These are phyloP conservation scores for Drosophila virilis DNA, from an alignment of 1,140 invertebrate genomes.

Conservation along the genomic window DNA sequence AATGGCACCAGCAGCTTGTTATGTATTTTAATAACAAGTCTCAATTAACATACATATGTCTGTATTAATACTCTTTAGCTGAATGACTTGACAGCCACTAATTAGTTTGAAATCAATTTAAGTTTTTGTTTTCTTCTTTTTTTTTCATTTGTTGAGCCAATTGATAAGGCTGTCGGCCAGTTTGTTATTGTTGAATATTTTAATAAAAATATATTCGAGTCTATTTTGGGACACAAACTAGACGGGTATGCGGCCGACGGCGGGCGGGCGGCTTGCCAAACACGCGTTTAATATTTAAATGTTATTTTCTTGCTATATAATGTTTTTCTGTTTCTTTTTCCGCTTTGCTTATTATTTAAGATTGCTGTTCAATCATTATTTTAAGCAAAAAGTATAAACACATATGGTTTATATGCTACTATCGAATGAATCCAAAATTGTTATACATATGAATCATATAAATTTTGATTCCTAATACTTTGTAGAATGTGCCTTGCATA, in stretches of 20 bases:
- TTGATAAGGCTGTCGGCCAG: slow-evolving; percentile 45
- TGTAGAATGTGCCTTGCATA: too few species aligned
- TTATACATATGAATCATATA: too few species aligned
- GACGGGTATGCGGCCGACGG: background rate
- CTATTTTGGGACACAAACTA: slow-evolving; percentile 18
- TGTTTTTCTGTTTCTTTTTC: background rate
- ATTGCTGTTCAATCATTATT: too few species aligned
- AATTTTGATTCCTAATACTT: too few species aligned
- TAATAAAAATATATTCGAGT: slow-evolving; percentile 38
- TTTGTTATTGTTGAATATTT: slow-evolving; percentile 34
- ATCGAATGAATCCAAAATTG: too few species aligned
- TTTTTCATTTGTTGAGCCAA: slow-evolving; percentile 8
- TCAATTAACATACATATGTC: slow-evolving; percentile 61
- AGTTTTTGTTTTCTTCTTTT: slow-evolving; percentile 20
- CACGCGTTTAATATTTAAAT: background rate
- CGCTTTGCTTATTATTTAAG: too few species aligned
- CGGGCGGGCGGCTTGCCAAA: background rate
- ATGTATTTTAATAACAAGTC: slow-evolving; percentile 52
- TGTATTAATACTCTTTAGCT: slow-evolving; percentile 14
- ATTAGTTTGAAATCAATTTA: slow-evolving; percentile 63
- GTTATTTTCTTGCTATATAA: background rate
- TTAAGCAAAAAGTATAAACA: too few species aligned
- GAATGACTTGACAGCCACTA: slow-evolving; percentile 37
- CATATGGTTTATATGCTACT: too few species aligned
- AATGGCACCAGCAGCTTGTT: slow-evolving; percentile 47